Base-by-base conservation (phyloP, 2,888 invertebrate species). In the Stramonita haemastoma region DNA sequence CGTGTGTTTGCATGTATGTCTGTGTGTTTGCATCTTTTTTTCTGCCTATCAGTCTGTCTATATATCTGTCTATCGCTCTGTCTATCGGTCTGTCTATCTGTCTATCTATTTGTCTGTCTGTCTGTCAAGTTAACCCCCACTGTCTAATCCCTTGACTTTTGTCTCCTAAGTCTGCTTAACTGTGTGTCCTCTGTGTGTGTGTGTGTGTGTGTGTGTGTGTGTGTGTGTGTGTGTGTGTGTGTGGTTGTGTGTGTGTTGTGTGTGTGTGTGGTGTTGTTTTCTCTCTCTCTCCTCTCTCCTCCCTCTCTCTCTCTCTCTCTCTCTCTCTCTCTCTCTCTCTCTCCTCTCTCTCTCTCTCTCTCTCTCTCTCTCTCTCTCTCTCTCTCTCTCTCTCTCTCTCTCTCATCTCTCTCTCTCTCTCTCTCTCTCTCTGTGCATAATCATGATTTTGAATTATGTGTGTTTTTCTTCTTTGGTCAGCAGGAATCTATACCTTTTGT, bases 311-410 rank as follows among this genome's bases (percentile, higher is more conserved):
- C 32, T 15, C 81, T 36, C n/a, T 29, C 1, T 73, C n/a, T 29
- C 26, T 73, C 73, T 73, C 73, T 73, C n/a, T 73, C 26, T 29
- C 29, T 73, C 73, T 73, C n/a, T 73, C 73, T 73, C n/a, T 73
- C 73, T 26, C 73, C 1, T 73, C 26, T 22, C 73, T 73, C 2
- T 73, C 73, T 73, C 2, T 73, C n/a, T 26, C 2, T n/a, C 0
- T 29, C 73, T 73, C n/a, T 73, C 29, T n/a, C n/a, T 73, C 73
- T 26, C 73, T 29, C n/a, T n/a, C 6, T 73, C 73, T 73, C n/a
- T 73, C 73, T 73, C 29, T 73, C 73, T 73, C n/a, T 73, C 73
- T 73, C 6, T 73, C 73, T 73, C n/a, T n/a, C n/a, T 73, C 73
- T 73, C n/a, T 73, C 26, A n/a, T n/a, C 26, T 73, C 29, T 73